These are phyloP conservation scores for Cenopis cana DNA, from an alignment of 2,888 invertebrate genomes.

Conservation along the genomic window DNA sequence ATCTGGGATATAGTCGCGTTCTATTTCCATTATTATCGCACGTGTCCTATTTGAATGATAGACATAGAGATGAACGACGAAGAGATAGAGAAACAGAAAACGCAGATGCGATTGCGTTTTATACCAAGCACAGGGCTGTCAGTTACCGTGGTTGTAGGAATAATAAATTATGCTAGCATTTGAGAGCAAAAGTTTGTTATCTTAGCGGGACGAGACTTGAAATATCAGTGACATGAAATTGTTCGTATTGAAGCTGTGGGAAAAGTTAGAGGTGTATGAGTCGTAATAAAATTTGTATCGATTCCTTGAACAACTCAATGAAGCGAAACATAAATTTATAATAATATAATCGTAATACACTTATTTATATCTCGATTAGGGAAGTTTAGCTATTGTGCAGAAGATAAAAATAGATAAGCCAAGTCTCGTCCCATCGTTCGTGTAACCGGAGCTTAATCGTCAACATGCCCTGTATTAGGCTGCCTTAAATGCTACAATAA, in stretches of 20 bases:
- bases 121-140: conserved; percentile 6
- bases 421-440: not conserved
- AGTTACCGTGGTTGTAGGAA: conserved; percentile 7
- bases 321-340: not conserved
- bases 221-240: not conserved
- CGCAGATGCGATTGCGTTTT: conserved; percentile 21
- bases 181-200: not conserved
- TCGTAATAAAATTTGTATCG: not conserved
- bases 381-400: not conserved
- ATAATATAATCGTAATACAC: not conserved
- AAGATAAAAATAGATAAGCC: not conserved
- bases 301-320: not conserved
- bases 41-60: too few relatives aligned
- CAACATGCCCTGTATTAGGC: not conserved
- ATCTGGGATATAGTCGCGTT: not conserved
- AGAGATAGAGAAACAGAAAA: not conserved
- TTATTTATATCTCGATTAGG: not conserved
- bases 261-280: not conserved
- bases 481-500: too few relatives aligned
- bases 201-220: not conserved
- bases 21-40: too few relatives aligned
- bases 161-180: conserved; percentile 3
- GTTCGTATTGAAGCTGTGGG: not conserved
- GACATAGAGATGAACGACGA: too few relatives aligned
- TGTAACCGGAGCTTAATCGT: not conserved